phyloP scores from a whole-genome alignment of 2,888 invertebrate genomes.

The Synanthedon tipuliformis region DNA sequence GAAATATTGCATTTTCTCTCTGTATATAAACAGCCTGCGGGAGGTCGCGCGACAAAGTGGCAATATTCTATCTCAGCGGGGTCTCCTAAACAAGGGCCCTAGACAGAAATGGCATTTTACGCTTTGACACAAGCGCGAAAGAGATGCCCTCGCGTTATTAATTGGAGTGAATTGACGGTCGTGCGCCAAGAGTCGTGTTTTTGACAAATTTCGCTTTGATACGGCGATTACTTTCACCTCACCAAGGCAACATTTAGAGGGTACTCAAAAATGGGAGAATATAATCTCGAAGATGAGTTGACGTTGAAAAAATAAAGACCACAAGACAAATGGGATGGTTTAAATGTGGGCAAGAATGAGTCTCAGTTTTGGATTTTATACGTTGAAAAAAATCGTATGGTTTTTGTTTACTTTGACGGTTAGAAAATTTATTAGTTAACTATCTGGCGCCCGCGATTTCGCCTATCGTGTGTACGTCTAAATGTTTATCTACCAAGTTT shows the following conservation, averaged over 20 bases:
- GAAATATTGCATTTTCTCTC: slow-evolving; percentile 61
- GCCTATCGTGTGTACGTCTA: too few species aligned
- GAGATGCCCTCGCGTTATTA: slow-evolving; percentile 50
- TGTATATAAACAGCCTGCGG: slow-evolving; percentile 55
- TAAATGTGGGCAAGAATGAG: not conserved
- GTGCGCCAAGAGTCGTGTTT: slow-evolving; percentile 61
- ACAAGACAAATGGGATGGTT: slow-evolving; percentile 7
- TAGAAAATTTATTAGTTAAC: too few species aligned
- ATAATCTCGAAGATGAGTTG: slow-evolving; percentile 28
- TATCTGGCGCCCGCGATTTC: too few species aligned
- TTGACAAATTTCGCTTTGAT: slow-evolving; percentile 70
- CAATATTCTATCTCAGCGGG: slow-evolving; percentile 68
- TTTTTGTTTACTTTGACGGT: too few species aligned
- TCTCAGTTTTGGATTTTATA: too few species aligned
- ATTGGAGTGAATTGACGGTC: slow-evolving; percentile 69
- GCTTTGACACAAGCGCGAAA: slow-evolving; percentile 15
- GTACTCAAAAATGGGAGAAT: slow-evolving; percentile 23
- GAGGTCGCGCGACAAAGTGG: slow-evolving; percentile 65
- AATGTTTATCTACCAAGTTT: too few species aligned
- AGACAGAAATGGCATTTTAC: slow-evolving; percentile 28
- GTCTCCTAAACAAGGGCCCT: slow-evolving; percentile 64
- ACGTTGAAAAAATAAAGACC: slow-evolving; percentile 20
- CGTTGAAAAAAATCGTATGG: too few species aligned
- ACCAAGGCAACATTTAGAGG: slow-evolving; percentile 34
- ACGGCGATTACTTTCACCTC: slow-evolving; percentile 66